Percentiles rank a stretch among this genome's conserved stretches.
Evolutionary conservation across 2,113 vertebrate species (phyloP).

Genomic region (Lota lota): DNA sequence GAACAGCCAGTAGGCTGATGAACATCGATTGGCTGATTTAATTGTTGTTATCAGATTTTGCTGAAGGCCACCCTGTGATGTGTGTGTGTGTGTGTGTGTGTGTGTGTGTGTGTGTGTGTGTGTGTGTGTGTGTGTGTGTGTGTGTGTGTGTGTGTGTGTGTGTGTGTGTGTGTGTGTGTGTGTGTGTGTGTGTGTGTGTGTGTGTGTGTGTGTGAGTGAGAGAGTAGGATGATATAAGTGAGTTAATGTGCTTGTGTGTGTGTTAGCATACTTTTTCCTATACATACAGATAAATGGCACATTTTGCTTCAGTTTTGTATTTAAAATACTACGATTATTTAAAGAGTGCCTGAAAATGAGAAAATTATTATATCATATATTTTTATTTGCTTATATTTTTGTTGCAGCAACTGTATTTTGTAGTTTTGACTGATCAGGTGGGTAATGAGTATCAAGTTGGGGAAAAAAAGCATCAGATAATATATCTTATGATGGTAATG

Average conservation of each 20-base stretch:
- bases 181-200: background rate
- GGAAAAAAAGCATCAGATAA: too few relatives aligned
- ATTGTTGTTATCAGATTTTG: conserved; percentile 64
- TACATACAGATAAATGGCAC: conserved; percentile 4
- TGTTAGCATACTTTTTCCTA: conserved; percentile 6
- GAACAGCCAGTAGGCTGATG: conserved; percentile 27
- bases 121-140: background rate
- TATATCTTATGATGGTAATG: too few relatives aligned
- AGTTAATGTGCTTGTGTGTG: background rate
- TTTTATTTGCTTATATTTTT: too few relatives aligned
- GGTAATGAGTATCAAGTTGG: too few relatives aligned
- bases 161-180: background rate
- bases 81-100: conserved; percentile 6
- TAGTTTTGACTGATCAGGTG: too few relatives aligned
- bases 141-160: conserved; percentile 4
- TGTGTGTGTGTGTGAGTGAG: background rate
- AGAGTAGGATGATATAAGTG: background rate
- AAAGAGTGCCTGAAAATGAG: too few relatives aligned
- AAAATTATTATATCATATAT: too few relatives aligned
- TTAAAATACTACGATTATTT: too few relatives aligned
- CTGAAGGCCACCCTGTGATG: conserved; percentile 49
- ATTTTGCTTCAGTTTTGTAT: too few relatives aligned
- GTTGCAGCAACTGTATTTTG: too few relatives aligned
- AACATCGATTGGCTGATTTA: conserved; percentile 63
- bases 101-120: conserved; percentile 6